phyloP scores from a whole-genome alignment of 2,797 vertebrate species.

The Pygocentrus nattereri region DNA sequence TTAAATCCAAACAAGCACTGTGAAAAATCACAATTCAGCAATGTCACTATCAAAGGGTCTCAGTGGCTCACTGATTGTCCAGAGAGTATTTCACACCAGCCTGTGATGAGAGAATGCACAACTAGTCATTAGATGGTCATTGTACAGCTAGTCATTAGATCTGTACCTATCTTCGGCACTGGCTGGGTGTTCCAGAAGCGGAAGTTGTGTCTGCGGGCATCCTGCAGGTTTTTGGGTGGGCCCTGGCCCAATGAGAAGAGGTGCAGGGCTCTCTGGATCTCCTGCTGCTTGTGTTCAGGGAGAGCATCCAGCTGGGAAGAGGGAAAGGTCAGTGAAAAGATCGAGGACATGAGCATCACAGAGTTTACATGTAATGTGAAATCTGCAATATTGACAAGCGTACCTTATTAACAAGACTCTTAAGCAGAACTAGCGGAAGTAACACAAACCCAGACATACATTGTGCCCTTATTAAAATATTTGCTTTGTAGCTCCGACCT shows the following conservation, averaged over 20 bases:
- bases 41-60: too few species aligned
- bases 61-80: background rate
- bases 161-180: conserved; percentile 89
- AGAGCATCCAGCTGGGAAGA: conserved; percentile 85
- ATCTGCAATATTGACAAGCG: background rate
- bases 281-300: conserved; percentile 93
- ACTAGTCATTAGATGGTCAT: conserved; percentile 1
- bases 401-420: background rate
- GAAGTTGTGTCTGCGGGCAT: conserved; percentile 89
- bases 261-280: conserved; percentile 95
- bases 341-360: background rate
- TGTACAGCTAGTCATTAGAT: background rate
- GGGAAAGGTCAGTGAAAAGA: conserved; percentile 3
- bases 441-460: too few species aligned
- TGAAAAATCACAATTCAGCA: background rate
- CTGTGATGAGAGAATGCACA: too few species aligned
- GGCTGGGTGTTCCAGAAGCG: conserved; percentile 97
- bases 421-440: background rate
- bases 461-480: too few species aligned
- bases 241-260: conserved; percentile 89
- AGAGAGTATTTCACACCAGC: background rate
- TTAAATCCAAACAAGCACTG: background rate
- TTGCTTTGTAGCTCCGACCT: background rate
- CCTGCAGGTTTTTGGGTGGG: conserved; percentile 89
- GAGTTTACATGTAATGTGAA: background rate